A percentile compares a stretch with the other conserved stretches of the same genome.
Conservation (phyloP, 2,888 invertebrate species). For the Drosophila ochracea region DNA sequence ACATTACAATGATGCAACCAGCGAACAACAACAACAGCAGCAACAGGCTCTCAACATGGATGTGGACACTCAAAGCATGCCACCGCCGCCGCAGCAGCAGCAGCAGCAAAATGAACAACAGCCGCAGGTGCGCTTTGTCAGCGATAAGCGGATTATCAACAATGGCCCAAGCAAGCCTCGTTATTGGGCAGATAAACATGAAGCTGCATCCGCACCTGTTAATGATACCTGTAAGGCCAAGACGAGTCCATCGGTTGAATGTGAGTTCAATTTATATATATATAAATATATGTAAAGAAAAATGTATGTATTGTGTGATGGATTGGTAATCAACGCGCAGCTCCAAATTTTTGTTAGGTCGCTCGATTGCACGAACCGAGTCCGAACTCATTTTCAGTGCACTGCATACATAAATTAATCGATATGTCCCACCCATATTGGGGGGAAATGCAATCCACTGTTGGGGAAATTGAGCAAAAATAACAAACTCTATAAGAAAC, state of each 20-base stretch:
- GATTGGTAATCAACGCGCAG: conserved; percentile 15
- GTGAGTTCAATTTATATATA: conserved; percentile 27
- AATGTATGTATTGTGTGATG: conserved; percentile 8
- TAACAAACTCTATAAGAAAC: not conserved
- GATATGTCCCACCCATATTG: conserved; percentile 2
- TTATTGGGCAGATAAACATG: conserved; percentile 48
- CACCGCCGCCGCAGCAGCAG: conserved; percentile 37
- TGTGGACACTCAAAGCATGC: conserved; percentile 41
- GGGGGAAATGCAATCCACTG: not conserved
- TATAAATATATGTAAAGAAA: not conserved
- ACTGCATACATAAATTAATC: conserved; percentile 12
- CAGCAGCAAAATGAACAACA: conserved; percentile 14
- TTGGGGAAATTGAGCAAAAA: conserved; percentile 8
- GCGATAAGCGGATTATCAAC: conserved; percentile 71
- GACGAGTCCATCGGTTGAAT: conserved; percentile 18
- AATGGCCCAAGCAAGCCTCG: conserved; percentile 58
- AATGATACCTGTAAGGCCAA: conserved; percentile 10
- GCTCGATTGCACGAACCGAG: conserved; percentile 2
- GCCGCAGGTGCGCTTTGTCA: conserved; percentile 57
- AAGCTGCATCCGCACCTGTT: not conserved
- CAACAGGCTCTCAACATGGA: not conserved
- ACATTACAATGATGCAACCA: conserved; percentile 77
- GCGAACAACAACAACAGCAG: conserved; percentile 14
- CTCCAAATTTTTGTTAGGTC: conserved; percentile 4
- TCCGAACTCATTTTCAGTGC: conserved; percentile 3